These are phyloP conservation scores for Sylvicola fuscatus DNA, from an alignment of 2,888 invertebrate genomes.

Conservation along the genomic window DNA sequence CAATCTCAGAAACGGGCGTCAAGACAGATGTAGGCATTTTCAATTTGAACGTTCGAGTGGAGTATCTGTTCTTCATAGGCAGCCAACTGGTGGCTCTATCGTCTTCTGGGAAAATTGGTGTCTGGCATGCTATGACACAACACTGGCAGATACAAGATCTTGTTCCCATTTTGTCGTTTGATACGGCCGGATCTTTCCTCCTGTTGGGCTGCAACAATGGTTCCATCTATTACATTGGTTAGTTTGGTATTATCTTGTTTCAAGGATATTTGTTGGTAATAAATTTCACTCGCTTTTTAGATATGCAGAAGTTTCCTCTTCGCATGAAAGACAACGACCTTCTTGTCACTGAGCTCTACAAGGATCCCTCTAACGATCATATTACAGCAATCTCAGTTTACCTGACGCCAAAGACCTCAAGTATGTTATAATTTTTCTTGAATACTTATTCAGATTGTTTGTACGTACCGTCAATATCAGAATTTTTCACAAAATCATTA, in stretches of 20 bases:
- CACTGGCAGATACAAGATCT: slow-evolving; percentile 98
- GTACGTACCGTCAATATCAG: no score
- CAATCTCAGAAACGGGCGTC: slow-evolving; percentile 53
- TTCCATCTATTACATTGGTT: slow-evolving; percentile 91
- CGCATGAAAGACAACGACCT: slow-evolving; percentile 99
- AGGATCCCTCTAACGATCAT: slow-evolving; percentile 84
- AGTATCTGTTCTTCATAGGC: slow-evolving; percentile 93
- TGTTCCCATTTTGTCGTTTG: slow-evolving; percentile 85
- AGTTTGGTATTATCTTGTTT: slow-evolving; percentile 9
- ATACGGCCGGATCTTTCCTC: slow-evolving; percentile 91
- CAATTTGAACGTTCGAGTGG: slow-evolving; percentile 79
- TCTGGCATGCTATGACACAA: slow-evolving; percentile 99
- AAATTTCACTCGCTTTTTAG: slow-evolving; percentile 28
- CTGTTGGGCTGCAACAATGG: slow-evolving; percentile 91
- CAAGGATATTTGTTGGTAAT: neutral
- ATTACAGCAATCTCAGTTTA: slow-evolving; percentile 98
- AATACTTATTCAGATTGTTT: no score
- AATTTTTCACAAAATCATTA: no score
- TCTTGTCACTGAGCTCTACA: slow-evolving; percentile 86
- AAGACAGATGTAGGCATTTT: slow-evolving; percentile 68
- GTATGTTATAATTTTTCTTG: slow-evolving; percentile 34
- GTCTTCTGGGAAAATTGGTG: slow-evolving; percentile 82
- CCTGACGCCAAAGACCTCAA: slow-evolving; percentile 96
- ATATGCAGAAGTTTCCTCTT: slow-evolving; percentile 98
- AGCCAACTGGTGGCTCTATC: slow-evolving; percentile 94